Base-by-base conservation (phyloP, 2,888 invertebrate genomes). In the Scotopteryx bipunctaria region DNA sequence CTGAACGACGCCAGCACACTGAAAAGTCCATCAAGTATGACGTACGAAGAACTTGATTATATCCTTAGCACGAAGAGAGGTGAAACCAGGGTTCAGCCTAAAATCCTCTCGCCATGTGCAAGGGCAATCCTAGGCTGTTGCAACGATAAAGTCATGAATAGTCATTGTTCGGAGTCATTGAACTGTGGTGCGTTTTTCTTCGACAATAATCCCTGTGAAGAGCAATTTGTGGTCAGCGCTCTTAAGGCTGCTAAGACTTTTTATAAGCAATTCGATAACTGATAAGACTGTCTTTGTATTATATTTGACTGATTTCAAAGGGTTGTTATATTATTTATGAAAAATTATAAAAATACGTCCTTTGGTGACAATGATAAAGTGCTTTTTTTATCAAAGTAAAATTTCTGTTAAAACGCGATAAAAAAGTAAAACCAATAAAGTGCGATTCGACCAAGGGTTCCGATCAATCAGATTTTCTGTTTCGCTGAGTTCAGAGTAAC, bases 61-160 rank as follows among this genome's bases (percentile, higher is more conserved):
- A 82, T 89, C 31, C 50, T 82, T 0, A 61, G 73, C 56, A 60
- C 66, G 0, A 77, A 76, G 47, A 67, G 58, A 27, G 86, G 87
- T 0, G 59, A 66, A 5, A 46, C 52, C 0, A 37, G 32, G 5
- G 56, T 55, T n/a, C 70, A 64, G 3, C 71, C 75, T 0, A 79
- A 69, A 32, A 64, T 53, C 15, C 86, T 94, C 0, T 89, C 93
- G 5, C 90, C 91, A 0, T 96, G 96, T 67, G 93, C 94, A 0
- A 93, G 94, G 92, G 96, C 96, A 0, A 94, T 96, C 40, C 83
- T 95, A 3, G 92, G 93, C 1, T 96, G 96, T 70, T 96, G 96
- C 68, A 86, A 92, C 0, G 78, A 82, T 0, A 74, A 77, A 16
- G 81, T 81, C n/a, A 82, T 81, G 51, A 77, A 85, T 8, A 80